phyloP scores from a whole-genome alignment of 1,140 invertebrate species.

The Drosophila suzukii region DNA sequence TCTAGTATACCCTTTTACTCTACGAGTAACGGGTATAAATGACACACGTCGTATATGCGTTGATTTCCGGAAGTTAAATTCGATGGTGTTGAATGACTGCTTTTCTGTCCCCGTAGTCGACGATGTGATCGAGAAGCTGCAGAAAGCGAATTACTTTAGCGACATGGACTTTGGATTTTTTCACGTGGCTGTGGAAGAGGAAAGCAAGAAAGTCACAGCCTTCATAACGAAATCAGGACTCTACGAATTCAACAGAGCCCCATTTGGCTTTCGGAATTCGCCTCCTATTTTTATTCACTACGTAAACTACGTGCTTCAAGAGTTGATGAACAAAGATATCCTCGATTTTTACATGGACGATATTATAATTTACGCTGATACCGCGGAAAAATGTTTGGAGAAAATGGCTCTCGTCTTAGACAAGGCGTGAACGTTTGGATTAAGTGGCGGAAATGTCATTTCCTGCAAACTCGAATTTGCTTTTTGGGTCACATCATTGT shows the following conservation, averaged over 20 bases:
- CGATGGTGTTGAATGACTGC: background rate
- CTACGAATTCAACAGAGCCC: background rate
- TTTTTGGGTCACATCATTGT: background rate
- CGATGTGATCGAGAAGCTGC: background rate
- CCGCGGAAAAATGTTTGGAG: too few species aligned
- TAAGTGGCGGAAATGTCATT: too few species aligned
- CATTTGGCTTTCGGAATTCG: background rate
- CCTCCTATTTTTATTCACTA: background rate
- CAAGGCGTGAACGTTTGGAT: too few species aligned
- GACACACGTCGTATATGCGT: background rate
- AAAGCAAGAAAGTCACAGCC: background rate
- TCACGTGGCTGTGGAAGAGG: background rate
- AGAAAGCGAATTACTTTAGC: background rate
- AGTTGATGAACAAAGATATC: background rate
- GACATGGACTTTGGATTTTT: too few species aligned
- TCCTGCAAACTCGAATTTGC: too few species aligned
- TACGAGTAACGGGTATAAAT: too few species aligned
- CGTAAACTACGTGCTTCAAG: background rate
- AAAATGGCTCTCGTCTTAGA: too few species aligned
- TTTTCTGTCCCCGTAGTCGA: slow-evolving; percentile 1
- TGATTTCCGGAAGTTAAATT: background rate
- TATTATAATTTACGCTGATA: too few species aligned
- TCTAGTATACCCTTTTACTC: too few species aligned
- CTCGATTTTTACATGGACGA: background rate
- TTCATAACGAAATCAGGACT: background rate